Percentiles rank a stretch among this genome's conserved stretches.
Conservation (phyloP, 2,797 vertebrate genomes). For the Thalassophryne amazonica region DNA sequence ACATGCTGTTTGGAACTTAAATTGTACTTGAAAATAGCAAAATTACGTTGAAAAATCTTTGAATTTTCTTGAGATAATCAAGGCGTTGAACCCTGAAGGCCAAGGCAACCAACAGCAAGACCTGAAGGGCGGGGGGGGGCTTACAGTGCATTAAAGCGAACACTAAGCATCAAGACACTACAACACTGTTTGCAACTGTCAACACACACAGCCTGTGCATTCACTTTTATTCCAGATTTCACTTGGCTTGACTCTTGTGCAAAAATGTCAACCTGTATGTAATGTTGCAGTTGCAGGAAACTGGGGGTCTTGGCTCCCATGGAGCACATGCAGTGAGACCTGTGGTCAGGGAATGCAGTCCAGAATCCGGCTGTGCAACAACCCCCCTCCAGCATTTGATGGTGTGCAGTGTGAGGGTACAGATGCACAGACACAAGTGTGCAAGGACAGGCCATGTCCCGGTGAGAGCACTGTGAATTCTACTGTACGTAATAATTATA, state of each 20-base stretch:
- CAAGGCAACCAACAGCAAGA: no score
- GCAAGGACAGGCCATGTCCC: conserved; percentile 86
- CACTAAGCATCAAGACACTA: no score
- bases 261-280: not conserved
- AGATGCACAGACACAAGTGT: conserved; percentile 88
- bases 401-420: conserved; percentile 82
- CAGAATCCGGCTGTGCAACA: conserved; percentile 86
- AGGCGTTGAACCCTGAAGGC: no score
- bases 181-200: no score
- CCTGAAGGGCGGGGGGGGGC: no score
- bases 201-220: no score
- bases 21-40: no score
- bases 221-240: not conserved
- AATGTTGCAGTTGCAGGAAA: conserved; percentile 82
- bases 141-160: no score
- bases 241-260: not conserved
- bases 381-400: conserved; percentile 84
- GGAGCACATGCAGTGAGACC: conserved; percentile 88
- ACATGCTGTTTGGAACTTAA: no score
- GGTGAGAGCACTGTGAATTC: conserved; percentile 68
- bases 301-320: conserved; percentile 91
- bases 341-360: conserved; percentile 90
- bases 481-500: not conserved
- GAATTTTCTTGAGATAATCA: no score
- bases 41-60: no score